Percentiles rank a stretch among this genome's conserved stretches.
Evolutionary conservation across 1,140 invertebrate genomes (phyloP).

Genomic region (Cotesia typhae): DNA sequence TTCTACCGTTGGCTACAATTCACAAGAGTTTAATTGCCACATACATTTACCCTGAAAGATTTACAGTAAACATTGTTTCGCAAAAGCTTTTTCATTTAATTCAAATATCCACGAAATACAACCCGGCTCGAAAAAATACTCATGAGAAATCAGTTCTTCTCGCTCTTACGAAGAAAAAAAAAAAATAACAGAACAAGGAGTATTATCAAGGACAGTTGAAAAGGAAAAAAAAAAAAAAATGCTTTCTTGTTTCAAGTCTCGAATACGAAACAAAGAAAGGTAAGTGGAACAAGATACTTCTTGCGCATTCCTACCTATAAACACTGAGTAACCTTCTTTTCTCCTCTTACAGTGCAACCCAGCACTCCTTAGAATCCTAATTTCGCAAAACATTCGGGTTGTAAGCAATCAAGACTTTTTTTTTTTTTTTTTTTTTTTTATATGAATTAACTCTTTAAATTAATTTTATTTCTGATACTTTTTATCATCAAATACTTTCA

Average conservation of each 20-base stretch:
- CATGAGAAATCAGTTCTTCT: too few relatives aligned
- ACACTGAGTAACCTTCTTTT: constrained; percentile 2
- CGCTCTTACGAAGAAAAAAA: too few relatives aligned
- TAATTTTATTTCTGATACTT: not conserved
- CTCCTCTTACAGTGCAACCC: not conserved
- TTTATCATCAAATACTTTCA: too few relatives aligned
- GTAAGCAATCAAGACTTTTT: not conserved
- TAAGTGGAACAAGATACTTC: constrained; percentile 39
- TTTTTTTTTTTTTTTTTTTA: too few relatives aligned
- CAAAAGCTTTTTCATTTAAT: too few relatives aligned
- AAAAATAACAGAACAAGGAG: not conserved
- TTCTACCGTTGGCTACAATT: not conserved
- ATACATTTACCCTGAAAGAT: not conserved
- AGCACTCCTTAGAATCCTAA: not conserved
- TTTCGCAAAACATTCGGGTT: not conserved
- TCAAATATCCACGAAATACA: too few relatives aligned
- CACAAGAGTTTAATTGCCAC: constrained; percentile 31
- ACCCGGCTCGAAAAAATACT: not conserved
- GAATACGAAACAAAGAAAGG: constrained; percentile 39
- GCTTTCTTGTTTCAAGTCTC: not conserved
- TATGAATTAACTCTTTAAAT: not conserved
- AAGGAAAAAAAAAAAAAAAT: constrained; percentile 17
- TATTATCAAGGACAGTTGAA: not conserved
- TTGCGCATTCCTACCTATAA: constrained; percentile 26
- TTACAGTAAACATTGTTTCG: constrained; percentile 8